Base-by-base conservation (phyloP, 2,888 invertebrate species). In the Drosophila helvetica region DNA sequence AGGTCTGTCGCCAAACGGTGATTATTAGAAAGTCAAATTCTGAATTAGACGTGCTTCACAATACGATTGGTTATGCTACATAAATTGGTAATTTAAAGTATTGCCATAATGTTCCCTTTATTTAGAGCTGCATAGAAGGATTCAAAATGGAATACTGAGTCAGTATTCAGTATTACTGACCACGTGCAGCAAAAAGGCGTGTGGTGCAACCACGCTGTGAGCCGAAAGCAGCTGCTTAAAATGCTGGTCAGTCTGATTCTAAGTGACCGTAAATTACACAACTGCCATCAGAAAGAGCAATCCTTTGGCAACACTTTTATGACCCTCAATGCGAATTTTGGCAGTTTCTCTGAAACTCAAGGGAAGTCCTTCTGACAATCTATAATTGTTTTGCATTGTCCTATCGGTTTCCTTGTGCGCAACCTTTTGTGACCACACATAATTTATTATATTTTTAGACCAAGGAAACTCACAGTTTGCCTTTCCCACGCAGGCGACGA, bases 301-400 rank as follows among this genome's bases (percentile, higher is more conserved):
- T 87, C 83, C 83, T 83, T 87, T 81, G 70, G 66, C 78, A 72
- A 51, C 58, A 63, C 60, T 63, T 61, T 56, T 25, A 38, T 61
- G 53, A 46, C 58, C 53, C 58, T 57, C 46, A 47, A 50, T 75
- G 66, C 18, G 50, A 30, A 43, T 60, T 63, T 63, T 75, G 76
- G 74, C 80, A 70, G 70, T 81, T 74, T 70, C 66, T 54, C 51
- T 53, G 56, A 57, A 65, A 47, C 66, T 53, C 58, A 18, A 47
- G 30, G 50, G 50, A n/a, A n/a, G 60, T 59, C 45, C 47, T 27
- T 50, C 45, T 58, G 60, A 78, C 81, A 67, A 77, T 84, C 63
- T 75, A 87, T 83, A 71, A 82, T 80, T 76, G 86, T 76, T 64
- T 64, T 69, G 74, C 78, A 83, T 88, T 88, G 88, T 82, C 63